Evolutionary conservation across 1,140 invertebrate species (phyloP).

Genomic region (Aphaenogaster floridana): DNA sequence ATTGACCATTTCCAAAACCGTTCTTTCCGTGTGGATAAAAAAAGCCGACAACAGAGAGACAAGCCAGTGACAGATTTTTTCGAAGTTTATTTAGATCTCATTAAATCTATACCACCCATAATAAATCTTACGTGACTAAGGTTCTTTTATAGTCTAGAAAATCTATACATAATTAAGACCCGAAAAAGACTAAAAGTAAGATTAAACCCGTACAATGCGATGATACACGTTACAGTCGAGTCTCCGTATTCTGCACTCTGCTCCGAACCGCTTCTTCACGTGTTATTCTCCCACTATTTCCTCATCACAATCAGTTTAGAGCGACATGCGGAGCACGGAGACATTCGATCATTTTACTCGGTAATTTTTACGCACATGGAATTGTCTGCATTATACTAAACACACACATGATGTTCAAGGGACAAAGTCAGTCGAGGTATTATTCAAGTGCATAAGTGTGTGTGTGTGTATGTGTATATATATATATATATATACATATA

Average conservation of each 20-base stretch:
- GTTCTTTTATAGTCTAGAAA: constrained; percentile 63
- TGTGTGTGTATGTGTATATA: neutral
- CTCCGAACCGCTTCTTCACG: neutral
- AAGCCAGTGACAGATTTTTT: neutral
- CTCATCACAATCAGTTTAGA: neutral
- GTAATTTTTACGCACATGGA: constrained; percentile 36
- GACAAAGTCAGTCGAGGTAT: constrained; percentile 43
- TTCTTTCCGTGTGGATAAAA: no score
- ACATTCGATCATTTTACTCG: neutral
- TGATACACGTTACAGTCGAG: constrained; percentile 43
- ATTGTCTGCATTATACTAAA: constrained; percentile 50
- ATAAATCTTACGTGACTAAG: constrained; percentile 72
- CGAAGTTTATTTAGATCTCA: constrained; percentile 68
- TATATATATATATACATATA: neutral
- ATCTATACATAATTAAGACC: constrained; percentile 65
- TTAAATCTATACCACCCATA: constrained; percentile 74
- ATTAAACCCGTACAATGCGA: constrained; percentile 69
- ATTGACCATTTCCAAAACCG: no score
- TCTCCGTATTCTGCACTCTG: constrained; percentile 16
- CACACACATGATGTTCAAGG: constrained; percentile 56
- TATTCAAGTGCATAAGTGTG: constrained; percentile 14
- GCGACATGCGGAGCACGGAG: neutral
- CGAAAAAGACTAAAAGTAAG: constrained; percentile 57
- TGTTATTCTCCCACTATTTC: neutral
- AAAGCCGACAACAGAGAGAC: neutral